These are phyloP conservation scores for Haliclystus octoradiatus DNA, from an alignment of 30 jellyfish, hydroid and myxozoan species.

Conservation along the genomic window DNA sequence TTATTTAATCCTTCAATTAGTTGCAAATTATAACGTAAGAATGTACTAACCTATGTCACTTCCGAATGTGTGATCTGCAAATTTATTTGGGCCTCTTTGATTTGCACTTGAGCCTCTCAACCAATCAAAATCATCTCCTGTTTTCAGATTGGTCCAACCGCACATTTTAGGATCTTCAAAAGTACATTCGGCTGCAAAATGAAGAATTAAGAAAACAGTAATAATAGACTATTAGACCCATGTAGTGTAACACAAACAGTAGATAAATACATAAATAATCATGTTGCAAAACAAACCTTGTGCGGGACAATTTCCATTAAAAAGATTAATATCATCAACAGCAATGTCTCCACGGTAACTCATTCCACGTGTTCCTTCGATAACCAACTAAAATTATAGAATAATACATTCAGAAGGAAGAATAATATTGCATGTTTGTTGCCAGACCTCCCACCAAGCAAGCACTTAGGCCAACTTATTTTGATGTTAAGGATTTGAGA, in stretches of 20 bases:
- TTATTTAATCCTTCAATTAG: neutral
- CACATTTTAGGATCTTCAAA: slow-evolving; percentile 79
- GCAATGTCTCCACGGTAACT: slow-evolving; percentile 89
- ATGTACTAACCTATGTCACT: slow-evolving; percentile 44
- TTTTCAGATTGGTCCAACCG: slow-evolving; percentile 75
- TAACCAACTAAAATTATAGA: slow-evolving; percentile 16
- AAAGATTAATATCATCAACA: slow-evolving; percentile 54
- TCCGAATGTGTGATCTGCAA: slow-evolving; percentile 83
- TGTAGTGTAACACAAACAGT: neutral
- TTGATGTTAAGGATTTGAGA: too few species aligned
- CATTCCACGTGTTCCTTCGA: slow-evolving; percentile 69
- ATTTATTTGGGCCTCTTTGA: slow-evolving; percentile 71
- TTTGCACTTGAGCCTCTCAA: slow-evolving; percentile 53
- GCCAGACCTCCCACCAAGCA: neutral
- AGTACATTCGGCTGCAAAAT: slow-evolving; percentile 66
- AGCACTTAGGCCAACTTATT: too few species aligned
- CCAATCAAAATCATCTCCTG: slow-evolving; percentile 92
- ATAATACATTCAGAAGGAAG: neutral
- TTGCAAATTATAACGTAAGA: neutral
- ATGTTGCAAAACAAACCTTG: slow-evolving; percentile 25
- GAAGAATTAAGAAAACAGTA: neutral
- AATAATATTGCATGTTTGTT: too few species aligned
- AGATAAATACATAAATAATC: neutral
- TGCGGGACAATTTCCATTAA: slow-evolving; percentile 85
- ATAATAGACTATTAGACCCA: too few species aligned